A percentile compares a stretch with the other conserved stretches of the same genome.
Conservation (phyloP, 2,888 invertebrate genomes). For the Diaphora mendica region DNA sequence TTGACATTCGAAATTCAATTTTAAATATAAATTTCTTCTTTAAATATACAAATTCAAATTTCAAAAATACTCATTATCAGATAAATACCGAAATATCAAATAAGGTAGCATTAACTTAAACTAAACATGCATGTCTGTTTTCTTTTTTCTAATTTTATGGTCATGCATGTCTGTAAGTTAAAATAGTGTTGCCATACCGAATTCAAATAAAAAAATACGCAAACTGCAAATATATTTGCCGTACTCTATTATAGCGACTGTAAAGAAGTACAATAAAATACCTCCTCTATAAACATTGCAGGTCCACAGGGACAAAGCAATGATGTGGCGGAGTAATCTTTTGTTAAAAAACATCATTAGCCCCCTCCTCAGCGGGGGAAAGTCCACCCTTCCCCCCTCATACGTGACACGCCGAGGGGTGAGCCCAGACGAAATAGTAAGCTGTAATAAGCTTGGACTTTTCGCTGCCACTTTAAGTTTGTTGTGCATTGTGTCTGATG, state of each 20-base stretch:
- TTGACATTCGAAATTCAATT: not conserved
- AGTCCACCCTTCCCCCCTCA: slow-evolving; percentile 31
- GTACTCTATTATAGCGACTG: not conserved
- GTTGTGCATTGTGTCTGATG: slow-evolving; percentile 41
- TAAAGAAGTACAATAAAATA: slow-evolving; percentile 3
- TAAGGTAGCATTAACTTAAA: too few species aligned
- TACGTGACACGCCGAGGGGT: slow-evolving; percentile 47
- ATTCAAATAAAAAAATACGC: not conserved
- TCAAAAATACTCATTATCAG: too few species aligned
- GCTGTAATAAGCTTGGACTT: slow-evolving; percentile 56
- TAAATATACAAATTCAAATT: too few species aligned
- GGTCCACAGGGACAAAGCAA: slow-evolving; percentile 41
- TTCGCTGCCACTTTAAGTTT: slow-evolving; percentile 48
- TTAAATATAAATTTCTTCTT: too few species aligned
- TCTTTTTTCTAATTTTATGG: too few species aligned
- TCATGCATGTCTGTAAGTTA: not conserved
- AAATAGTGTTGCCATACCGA: not conserved
- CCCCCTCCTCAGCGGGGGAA: slow-evolving; percentile 18
- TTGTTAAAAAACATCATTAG: slow-evolving; percentile 57
- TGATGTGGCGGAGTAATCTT: slow-evolving; percentile 55
- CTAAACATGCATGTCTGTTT: too few species aligned
- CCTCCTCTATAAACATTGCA: slow-evolving; percentile 21
- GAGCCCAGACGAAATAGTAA: slow-evolving; percentile 53
- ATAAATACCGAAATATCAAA: too few species aligned
- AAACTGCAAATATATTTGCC: not conserved